Conservation (phyloP, 1,140 invertebrate species). For the Akabosia matsudoensis region DNA sequence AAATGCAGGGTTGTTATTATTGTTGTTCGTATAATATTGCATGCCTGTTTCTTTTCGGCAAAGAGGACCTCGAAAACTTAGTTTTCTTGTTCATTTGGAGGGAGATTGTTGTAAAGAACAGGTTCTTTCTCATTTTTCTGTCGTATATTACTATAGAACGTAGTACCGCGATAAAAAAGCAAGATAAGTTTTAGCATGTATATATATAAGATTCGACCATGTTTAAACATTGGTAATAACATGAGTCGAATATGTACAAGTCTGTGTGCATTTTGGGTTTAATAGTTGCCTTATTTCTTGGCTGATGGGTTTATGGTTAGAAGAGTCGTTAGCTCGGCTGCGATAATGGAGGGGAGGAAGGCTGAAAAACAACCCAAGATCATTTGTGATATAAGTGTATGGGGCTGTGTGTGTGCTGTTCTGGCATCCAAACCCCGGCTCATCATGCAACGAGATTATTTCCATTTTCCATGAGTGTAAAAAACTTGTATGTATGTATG, state of each 20-base stretch:
- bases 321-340: slow-evolving; percentile 11
- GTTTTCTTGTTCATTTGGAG: not conserved
- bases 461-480: too few species aligned
- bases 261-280: too few species aligned
- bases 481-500: too few species aligned
- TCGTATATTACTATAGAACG: not conserved
- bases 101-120: slow-evolving; percentile 1
- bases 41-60: too few species aligned
- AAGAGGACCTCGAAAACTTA: too few species aligned
- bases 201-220: too few species aligned
- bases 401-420: not conserved
- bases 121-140: slow-evolving; percentile 4
- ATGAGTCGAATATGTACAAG: too few species aligned
- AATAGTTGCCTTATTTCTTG: not conserved
- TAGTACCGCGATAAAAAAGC: too few species aligned
- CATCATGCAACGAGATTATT: too few species aligned
- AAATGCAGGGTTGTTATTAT: not conserved
- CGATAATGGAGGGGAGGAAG: slow-evolving; percentile 19
- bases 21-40: not conserved
- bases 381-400: not conserved
- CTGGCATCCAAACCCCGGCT: too few species aligned
- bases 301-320: slow-evolving; percentile 14
- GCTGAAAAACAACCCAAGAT: slow-evolving; percentile 6
- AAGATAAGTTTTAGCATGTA: too few species aligned
- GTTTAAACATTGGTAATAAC: too few species aligned